phyloP scores from a whole-genome alignment of 2,113 vertebrate species.

The Pangasianodon hypophthalmus region DNA sequence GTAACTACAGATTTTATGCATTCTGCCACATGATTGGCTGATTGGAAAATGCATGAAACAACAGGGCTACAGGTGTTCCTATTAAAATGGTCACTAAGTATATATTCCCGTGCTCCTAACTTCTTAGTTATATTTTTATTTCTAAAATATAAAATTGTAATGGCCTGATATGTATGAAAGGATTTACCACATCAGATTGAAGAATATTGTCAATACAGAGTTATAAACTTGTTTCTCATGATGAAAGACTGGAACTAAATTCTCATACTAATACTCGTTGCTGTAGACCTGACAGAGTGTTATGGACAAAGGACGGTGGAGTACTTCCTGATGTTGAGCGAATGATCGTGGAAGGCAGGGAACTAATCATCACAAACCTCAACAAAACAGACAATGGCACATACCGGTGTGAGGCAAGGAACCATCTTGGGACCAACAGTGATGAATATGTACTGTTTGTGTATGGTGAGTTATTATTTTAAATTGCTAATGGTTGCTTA shows the following conservation, averaged over 20 bases:
- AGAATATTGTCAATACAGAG: not conserved
- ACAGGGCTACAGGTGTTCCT: too few species aligned
- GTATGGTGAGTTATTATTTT: conserved; percentile 83
- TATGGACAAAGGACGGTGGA: conserved; percentile 95
- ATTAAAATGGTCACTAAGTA: not conserved
- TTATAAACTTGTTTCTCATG: not conserved
- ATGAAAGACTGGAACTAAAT: not conserved
- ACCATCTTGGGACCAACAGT: conserved; percentile 91
- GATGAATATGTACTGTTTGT: conserved; percentile 95
- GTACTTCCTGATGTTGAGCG: conserved; percentile 93
- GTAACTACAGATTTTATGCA: too few species aligned
- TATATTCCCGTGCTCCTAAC: not conserved
- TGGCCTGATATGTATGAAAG: not conserved
- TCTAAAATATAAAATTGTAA: not conserved
- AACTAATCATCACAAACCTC: conserved; percentile 91
- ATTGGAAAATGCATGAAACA: not conserved
- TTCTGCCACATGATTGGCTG: not conserved
- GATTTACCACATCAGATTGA: not conserved
- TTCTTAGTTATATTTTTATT: not conserved
- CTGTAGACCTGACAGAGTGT: conserved; percentile 89
- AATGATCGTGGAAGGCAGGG: conserved; percentile 92
- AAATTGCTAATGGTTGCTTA: not conserved
- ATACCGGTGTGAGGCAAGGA: conserved; percentile 95
- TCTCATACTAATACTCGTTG: not conserved
- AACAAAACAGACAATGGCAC: conserved; percentile 99